Conservation (phyloP, 1,140 invertebrate species). For the Ridgeia piscesae region DNA sequence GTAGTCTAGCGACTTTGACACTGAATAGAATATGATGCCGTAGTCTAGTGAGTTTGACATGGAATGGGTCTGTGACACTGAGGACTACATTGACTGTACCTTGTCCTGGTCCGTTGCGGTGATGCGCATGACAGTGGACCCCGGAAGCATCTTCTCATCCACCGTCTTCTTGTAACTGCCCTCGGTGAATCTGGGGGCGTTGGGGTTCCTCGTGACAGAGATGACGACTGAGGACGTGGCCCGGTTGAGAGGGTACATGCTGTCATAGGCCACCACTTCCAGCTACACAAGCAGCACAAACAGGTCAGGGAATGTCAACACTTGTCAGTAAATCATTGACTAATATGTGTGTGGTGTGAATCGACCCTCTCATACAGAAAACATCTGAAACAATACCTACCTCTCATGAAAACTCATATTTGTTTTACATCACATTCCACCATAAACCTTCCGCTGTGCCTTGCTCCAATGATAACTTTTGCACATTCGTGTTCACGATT, state of each 20-base stretch:
- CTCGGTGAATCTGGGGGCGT: constrained; percentile 37
- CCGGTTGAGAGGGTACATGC: constrained; percentile 22
- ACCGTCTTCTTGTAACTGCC: constrained; percentile 12
- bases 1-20: neutral
- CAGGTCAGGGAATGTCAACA: too few species aligned
- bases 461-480: too few species aligned
- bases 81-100: neutral
- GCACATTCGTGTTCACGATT: too few species aligned
- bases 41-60: neutral
- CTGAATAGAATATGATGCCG: neutral
- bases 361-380: too few species aligned
- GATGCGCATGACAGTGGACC: constrained; percentile 17
- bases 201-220: constrained; percentile 43
- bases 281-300: constrained; percentile 35
- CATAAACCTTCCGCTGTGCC: too few species aligned
- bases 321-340: too few species aligned
- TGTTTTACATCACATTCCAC: too few species aligned
- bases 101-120: constrained; percentile 21
- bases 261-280: constrained; percentile 25
- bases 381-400: too few species aligned
- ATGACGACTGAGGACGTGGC: constrained; percentile 40
- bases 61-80: neutral
- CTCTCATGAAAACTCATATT: too few species aligned
- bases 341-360: too few species aligned
- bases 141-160: constrained; percentile 23